Evolutionary conservation across 2,797 vertebrate species (phyloP).

Genomic region (Phyllotis vaccarum): DNA sequence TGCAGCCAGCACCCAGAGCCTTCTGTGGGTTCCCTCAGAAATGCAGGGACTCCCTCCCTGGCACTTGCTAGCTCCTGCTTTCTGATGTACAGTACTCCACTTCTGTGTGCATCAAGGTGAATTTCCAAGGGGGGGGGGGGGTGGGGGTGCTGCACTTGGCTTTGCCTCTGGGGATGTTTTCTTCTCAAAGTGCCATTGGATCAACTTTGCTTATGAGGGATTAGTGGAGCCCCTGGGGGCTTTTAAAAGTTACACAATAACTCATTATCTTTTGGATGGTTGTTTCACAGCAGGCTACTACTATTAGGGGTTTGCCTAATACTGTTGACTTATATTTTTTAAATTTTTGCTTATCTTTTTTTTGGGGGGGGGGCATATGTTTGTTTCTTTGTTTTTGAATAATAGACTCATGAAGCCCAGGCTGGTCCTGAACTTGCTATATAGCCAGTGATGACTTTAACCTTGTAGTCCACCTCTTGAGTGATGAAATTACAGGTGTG

Average conservation of each 20-base stretch:
- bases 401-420: not conserved
- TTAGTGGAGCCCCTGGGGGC: not conserved
- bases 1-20: not conserved
- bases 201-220: conserved; percentile 21
- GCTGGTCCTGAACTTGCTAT: not conserved
- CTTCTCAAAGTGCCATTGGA: not conserved
- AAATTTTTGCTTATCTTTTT: not conserved
- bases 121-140: conserved; percentile 58
- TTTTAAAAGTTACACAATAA: not conserved
- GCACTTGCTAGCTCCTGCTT: not conserved
- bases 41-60: not conserved
- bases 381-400: not conserved
- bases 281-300: not conserved
- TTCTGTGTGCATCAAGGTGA: conserved; percentile 25
- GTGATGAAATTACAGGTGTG: not conserved
- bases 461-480: not conserved
- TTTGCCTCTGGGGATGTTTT: not conserved
- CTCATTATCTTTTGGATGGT: not conserved
- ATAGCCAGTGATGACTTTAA: not conserved
- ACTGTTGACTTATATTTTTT: not conserved
- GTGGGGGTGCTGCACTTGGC: not conserved
- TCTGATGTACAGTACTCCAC: not conserved
- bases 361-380: not conserved
- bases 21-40: not conserved
- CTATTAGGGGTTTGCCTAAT: not conserved